phyloP scores from a whole-genome alignment of 2,113 vertebrate species.

The Ovibos moschatus region DNA sequence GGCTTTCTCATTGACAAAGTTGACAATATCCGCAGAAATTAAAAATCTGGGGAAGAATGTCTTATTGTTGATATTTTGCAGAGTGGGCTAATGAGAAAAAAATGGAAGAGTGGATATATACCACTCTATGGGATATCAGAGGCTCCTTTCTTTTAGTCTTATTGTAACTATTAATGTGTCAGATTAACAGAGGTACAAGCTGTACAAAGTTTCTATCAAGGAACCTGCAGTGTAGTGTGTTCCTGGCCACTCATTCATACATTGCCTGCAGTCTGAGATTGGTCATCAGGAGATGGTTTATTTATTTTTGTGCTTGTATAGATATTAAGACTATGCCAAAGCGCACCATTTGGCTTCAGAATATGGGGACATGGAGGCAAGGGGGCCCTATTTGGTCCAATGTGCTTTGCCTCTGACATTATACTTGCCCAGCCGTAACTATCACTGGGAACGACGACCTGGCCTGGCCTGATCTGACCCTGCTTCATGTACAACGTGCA shows the following conservation, averaged over 20 bases:
- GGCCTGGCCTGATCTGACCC: constrained; percentile 24
- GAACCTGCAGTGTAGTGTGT: background rate
- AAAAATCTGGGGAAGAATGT: background rate
- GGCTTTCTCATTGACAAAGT: background rate
- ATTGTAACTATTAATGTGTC: background rate
- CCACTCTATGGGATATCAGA: background rate
- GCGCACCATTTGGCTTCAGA: background rate
- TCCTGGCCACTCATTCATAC: background rate
- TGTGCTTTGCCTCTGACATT: background rate
- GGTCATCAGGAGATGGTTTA: background rate
- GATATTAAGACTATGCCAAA: background rate
- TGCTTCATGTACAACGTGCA: background rate
- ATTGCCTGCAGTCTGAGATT: background rate
- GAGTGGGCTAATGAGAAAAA: background rate
- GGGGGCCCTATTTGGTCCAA: background rate
- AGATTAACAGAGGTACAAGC: background rate
- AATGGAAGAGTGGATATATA: background rate
- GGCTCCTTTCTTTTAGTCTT: background rate
- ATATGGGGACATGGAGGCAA: background rate
- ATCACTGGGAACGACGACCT: background rate
- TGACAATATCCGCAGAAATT: background rate
- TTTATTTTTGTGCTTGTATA: background rate
- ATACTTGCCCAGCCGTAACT: background rate
- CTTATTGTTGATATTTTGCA: background rate
- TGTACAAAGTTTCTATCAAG: background rate